Evolutionary conservation across 2,797 vertebrate species (phyloP), one percentile per base, ranked within the genome.

Genomic region (Chaetodon trifasciatus): DNA sequence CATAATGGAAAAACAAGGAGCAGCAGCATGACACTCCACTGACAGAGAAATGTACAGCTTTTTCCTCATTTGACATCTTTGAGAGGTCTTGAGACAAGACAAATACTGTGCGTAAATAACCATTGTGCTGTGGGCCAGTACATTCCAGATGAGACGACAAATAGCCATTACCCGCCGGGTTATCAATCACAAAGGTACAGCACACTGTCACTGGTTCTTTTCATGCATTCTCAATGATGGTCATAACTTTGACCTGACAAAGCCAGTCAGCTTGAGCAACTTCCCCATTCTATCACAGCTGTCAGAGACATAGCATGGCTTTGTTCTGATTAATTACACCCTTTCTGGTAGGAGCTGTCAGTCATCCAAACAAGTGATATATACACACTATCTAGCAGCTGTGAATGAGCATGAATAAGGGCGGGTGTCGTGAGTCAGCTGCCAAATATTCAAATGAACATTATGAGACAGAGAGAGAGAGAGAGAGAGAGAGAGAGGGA

Each of bases 291-390:
- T 71, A 93, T 94, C 94, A 94, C 57, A 46, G 82, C 90, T 95
- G 94, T 93, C 95, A 94, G 87, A 85, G 82, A 83, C 82, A 78
- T 53, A 81, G 89, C 87, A 79, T 37, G 5, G 84, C 92, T 89
- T 85, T 90, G 89, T 92, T 90, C 84, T 89, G 86, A 95, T 95
- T 93, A 94, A 95, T 96, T 93, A 92, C 85, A 91, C 72, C 90
- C 74, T 77, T 82, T 84, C 85, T 86, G 85, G 84, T 69, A 87
- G 88, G 88, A 84, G 71, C 92, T 91, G 93, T 93, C 93, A 92
- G 52, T 95, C 92, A 90, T 65, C 70, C 53, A 58, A 66, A 69
- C 87, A 85, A 82, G 78, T 83, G 90, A 93, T 86, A 84, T 74
- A 79, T 53, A 62, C 60, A 71, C 76, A 81, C 70, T 44, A 91